Percentiles rank a stretch among this genome's conserved stretches.
Conservation (phyloP, 2,888 invertebrate genomes). For the Dasypogon diadema region DNA sequence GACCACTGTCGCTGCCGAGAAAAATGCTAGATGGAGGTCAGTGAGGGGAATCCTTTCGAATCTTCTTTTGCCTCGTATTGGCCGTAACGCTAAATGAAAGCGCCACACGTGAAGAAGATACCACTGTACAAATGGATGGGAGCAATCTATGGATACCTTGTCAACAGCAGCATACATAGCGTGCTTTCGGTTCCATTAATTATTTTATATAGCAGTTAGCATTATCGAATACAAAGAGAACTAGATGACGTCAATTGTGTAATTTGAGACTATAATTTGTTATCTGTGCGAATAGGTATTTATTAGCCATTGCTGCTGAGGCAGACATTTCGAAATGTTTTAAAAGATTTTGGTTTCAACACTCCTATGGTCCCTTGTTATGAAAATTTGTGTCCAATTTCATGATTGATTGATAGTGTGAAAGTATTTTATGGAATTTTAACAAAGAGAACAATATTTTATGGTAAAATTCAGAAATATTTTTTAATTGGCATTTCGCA, state of each 20-base stretch:
- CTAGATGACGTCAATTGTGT: neutral
- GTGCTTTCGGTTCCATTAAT: conserved; percentile 4
- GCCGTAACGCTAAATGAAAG: neutral
- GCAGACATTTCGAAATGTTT: conserved; percentile 5
- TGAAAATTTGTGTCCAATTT: conserved; percentile 22
- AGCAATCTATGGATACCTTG: neutral
- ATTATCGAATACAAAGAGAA: neutral
- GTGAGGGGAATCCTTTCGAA: conserved; percentile 43
- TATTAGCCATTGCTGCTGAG: neutral
- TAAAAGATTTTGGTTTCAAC: neutral
- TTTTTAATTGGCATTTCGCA: conserved; percentile 24
- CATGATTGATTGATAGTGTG: conserved; percentile 13
- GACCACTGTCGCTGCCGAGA: neutral
- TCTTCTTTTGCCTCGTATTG: conserved; percentile 6
- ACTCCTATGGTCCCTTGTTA: neutral
- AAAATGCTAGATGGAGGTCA: conserved; percentile 36
- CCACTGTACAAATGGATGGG: neutral
- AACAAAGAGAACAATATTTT: neutral
- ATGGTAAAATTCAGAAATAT: neutral
- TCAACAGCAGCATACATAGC: conserved; percentile 16
- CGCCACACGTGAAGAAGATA: neutral
- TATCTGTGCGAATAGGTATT: neutral
- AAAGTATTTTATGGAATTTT: conserved; percentile 15
- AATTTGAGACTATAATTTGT: too few species aligned
- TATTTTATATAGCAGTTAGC: conserved; percentile 2